Base-by-base conservation (phyloP, 2,888 invertebrate species). In the Orchesella flavescens region DNA sequence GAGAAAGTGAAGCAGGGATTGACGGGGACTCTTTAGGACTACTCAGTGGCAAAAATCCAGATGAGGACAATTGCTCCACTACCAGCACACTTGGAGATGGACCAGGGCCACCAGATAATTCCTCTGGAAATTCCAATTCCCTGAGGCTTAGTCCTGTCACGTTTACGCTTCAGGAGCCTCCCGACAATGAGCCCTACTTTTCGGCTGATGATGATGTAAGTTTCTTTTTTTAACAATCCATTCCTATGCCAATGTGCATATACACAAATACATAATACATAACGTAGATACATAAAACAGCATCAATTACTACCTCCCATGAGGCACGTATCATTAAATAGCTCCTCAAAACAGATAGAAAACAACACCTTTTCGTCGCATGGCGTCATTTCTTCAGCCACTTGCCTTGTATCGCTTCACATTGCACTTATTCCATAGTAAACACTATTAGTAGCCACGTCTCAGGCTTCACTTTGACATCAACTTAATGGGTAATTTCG, bases 51-150 rank as follows among this genome's bases (percentile, higher is more conserved):
- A 86, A 87, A 71, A 87, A 86, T 73, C 86, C 86, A 13, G 88
- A 87, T 63, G 86, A 87, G 66, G 87, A 88, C 83, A 86, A 86
- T 69, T 88, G 87, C 73, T 87, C 87, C 72, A 88, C 87, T 23
- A 85, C 87, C n/a, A 88, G 87, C 65, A 88, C 88, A 17, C 77
- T 88, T 19, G 88, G 88, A 0, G 87, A 88, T 83, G 87, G 87
- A 3, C 87, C 86, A 0, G 87, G 86, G 10, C 85, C 79, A n/a
- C 84, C 84, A 34, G 85, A 84, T 23, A 84, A 79, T 34, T 86
- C 84, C 46, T 86, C 86, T 4, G 86, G 86, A 15, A 86, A 86
- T 59, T 86, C 86, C 21, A 86, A 86, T 24, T 85, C 86, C 53
- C 75, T 85, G 46, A 77, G 86, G 80, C 86, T 88, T 46, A 87